These are phyloP conservation scores for Percopsis transmontana DNA, from an alignment of 2,113 vertebrate genomes.

Conservation along the genomic window DNA sequence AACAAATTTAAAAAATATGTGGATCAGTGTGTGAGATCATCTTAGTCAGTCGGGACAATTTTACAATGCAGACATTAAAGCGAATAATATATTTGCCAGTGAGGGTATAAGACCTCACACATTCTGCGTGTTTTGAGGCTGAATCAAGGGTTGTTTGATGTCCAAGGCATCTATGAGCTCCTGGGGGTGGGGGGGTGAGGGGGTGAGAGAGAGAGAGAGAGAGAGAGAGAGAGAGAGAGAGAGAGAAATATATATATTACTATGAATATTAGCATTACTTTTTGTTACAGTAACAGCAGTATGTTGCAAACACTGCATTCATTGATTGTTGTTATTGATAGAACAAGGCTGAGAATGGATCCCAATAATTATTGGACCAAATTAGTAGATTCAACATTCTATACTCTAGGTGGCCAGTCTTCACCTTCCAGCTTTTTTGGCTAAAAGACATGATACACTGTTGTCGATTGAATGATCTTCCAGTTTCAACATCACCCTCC, in stretches of 20 bases:
- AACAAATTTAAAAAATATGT: too few species aligned
- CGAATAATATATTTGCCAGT: too few species aligned
- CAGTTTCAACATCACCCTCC: slow-evolving; percentile 60
- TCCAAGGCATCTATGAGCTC: slow-evolving; percentile 72
- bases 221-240: neutral
- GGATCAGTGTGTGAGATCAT: too few species aligned
- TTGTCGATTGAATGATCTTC: slow-evolving; percentile 52
- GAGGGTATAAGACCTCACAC: slow-evolving; percentile 34
- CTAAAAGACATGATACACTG: slow-evolving; percentile 76
- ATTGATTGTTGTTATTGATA: neutral
- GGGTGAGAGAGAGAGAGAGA: neutral
- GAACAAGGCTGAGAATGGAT: neutral
- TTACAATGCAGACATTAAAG: too few species aligned
- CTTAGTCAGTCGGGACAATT: too few species aligned
- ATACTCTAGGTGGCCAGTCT: neutral
- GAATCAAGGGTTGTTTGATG: slow-evolving; percentile 73
- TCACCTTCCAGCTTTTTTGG: slow-evolving; percentile 72
- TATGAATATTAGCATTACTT: neutral
- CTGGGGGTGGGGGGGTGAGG: slow-evolving; percentile 42
- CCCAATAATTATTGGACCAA: neutral
- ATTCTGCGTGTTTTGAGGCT: slow-evolving; percentile 14
- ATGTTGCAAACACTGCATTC: neutral
- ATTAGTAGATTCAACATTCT: too few species aligned
- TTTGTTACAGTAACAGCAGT: neutral
- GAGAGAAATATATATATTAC: neutral